phyloP scores from a whole-genome alignment of 2,888 invertebrate genomes.

The Synergus itoensis region DNA sequence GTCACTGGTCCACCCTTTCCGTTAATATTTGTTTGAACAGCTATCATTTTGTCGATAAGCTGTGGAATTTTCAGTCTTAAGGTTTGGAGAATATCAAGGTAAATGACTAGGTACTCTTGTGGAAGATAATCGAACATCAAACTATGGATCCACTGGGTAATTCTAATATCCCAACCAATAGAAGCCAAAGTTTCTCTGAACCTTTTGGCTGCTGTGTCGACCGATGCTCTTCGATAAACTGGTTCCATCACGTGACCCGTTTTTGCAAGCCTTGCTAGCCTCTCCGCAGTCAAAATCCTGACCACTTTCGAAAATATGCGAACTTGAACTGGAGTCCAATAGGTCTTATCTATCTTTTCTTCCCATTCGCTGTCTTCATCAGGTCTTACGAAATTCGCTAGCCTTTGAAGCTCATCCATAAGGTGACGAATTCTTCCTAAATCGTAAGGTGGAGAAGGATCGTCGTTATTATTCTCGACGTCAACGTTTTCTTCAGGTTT shows the following conservation, averaged over 20 bases:
- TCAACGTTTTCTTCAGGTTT: conserved; percentile 66
- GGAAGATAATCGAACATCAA: conserved; percentile 85
- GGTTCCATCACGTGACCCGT: conserved; percentile 83
- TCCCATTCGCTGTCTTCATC: conserved; percentile 85
- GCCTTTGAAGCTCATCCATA: conserved; percentile 87
- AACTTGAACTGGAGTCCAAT: conserved; percentile 84
- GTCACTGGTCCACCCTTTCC: conserved; percentile 79
- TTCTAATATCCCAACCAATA: conserved; percentile 86
- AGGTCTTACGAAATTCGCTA: conserved; percentile 82
- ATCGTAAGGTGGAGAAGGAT: conserved; percentile 76
- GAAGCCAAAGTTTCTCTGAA: conserved; percentile 85
- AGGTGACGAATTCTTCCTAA: conserved; percentile 80
- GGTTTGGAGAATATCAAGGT: conserved; percentile 88
- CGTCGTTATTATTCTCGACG: conserved; percentile 62
- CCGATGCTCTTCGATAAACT: conserved; percentile 83
- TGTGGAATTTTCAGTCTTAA: conserved; percentile 85
- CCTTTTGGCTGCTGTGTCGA: conserved; percentile 85
- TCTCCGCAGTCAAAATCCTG: conserved; percentile 84
- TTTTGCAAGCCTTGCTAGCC: conserved; percentile 83
- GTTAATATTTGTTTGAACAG: conserved; percentile 78
- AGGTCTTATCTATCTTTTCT: conserved; percentile 81
- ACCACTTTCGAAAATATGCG: conserved; percentile 84
- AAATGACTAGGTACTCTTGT: conserved; percentile 84
- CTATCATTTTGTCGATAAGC: conserved; percentile 87
- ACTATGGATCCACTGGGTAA: conserved; percentile 89